Evolutionary conservation across 2,797 vertebrate species (phyloP), one percentile per base, ranked within the genome.

Genomic region (Oryzias dopingdopingensis): DNA sequence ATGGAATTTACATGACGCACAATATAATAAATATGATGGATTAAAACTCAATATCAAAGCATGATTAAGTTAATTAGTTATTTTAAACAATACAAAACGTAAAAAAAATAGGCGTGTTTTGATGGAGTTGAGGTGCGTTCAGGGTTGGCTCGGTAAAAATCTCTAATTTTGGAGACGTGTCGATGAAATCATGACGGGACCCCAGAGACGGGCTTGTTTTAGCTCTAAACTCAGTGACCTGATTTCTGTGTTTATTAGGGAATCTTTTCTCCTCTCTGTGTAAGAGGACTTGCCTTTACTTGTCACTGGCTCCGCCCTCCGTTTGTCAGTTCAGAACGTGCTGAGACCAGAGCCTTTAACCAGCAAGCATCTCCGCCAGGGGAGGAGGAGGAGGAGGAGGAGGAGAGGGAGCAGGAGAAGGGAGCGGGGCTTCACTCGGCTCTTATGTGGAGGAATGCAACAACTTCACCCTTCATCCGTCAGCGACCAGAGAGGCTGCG

Each of bases 251-350:
- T 46, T 37, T 37, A 49, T 42, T 49, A 12, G n/a, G 20, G 29
- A 8, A n/a, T 20, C 6, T 48, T 16, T 16, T 42, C 4, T 52
- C 45, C 59, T 66, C 67, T 74, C 67, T 65, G 67, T 52, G 61
- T 43, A 16, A 56, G 41, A 56, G n/a, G 48, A 47, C 49, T 45
- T 72, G 80, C 66, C 78, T 62, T 42, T 72, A 75, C 80, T 70
- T 40, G 76, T 55, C 22, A 0, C 52, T 81, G 74, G 80, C 91
- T 87, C 91, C 91, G 76, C 91, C 90, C 88, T 86, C 83, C 68
- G 68, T 83, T 77, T 70, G 46, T 86, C 87, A 63, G 68, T 48
- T 69, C 45, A 40, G 67, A 82, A 78, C 88, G 88, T 89, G 85
- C 87, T 64, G 44, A 67, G 70, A 76, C 85, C 57, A 82, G 43